Percentiles rank a stretch among this genome's conserved stretches.
Evolutionary conservation across 2,113 vertebrate species (phyloP).

Genomic region (Diphyllodes magnificus): DNA sequence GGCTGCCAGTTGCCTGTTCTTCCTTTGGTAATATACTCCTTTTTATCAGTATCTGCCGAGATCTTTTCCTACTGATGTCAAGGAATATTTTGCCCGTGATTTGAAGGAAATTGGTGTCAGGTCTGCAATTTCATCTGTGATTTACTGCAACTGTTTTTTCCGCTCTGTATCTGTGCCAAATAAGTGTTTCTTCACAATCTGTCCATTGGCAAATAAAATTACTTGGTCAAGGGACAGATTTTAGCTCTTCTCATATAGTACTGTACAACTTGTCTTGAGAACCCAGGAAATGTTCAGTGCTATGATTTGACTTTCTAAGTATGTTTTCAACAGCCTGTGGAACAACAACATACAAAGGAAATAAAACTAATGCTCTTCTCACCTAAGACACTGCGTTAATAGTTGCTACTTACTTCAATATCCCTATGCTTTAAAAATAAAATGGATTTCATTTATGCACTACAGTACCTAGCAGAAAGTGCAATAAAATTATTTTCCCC

Average conservation of each 20-base stretch:
- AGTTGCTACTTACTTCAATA: neutral
- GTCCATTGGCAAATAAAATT: neutral
- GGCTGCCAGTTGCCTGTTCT: neutral
- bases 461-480: neutral
- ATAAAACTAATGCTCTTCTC: neutral
- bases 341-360: neutral
- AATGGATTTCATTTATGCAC: neutral
- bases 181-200: neutral
- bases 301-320: neutral
- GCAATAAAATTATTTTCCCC: conserved; percentile 43
- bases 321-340: neutral
- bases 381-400: neutral
- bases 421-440: neutral
- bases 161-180: neutral
- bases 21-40: neutral
- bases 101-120: neutral
- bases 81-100: neutral
- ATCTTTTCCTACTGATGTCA: neutral
- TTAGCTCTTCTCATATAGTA: neutral
- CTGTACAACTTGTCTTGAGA: neutral
- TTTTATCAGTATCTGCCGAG: neutral
- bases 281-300: neutral
- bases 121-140: neutral
- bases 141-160: neutral
- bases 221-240: neutral